Base-by-base conservation (phyloP, 2,797 vertebrate genomes). In the Phoebastria nigripes region DNA sequence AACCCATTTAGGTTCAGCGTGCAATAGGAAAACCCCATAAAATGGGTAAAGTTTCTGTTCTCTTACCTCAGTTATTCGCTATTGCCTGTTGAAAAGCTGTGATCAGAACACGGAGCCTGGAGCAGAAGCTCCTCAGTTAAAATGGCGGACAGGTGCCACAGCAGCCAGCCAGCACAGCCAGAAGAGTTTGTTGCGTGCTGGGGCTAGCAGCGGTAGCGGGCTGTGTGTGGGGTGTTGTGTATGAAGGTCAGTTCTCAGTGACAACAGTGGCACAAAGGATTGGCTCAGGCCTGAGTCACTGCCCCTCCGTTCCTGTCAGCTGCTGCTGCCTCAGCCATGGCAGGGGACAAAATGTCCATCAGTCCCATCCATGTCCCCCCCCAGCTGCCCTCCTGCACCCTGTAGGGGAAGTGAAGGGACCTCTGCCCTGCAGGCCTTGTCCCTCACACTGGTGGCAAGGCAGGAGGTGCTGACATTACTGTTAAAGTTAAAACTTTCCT, bases 361-460 rank as follows among this genome's bases (percentile, higher is more conserved):
- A 44, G 35, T 47, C 12, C 22, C 0, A 0, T 12, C 61, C 67
- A 7, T 22, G 21, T 14, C 3, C 7, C 14, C 14, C 7, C 5
- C 5, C 17, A n/a, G 33, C 41, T 49, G 18, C 29, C 22, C 73
- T 49, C 18, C 21, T 26, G 7, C 1, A 2, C 20, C 17, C 44
- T 8, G 25, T 4, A 15, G 31, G 35, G 35, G 8, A 67, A 33
- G 28, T 26, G 33, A 41, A 24, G 19, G 39, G 15, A 9, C 11
- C 15, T 42, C 58, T 84, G 31, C 17, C 46, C 52, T 46, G 12
- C 44, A 59, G 35, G 26, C 35, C 28, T 31, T 13, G 6, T 37
- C 26, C 18, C 49, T 80, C 49, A 7, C 41, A 3, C 11, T 33
- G 19, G 28, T 18, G 28, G n/a, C 22, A 87, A 44, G 54, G 49